Evolutionary conservation across 1,140 invertebrate genomes (phyloP).

Genomic region (Riptortus pedestris): DNA sequence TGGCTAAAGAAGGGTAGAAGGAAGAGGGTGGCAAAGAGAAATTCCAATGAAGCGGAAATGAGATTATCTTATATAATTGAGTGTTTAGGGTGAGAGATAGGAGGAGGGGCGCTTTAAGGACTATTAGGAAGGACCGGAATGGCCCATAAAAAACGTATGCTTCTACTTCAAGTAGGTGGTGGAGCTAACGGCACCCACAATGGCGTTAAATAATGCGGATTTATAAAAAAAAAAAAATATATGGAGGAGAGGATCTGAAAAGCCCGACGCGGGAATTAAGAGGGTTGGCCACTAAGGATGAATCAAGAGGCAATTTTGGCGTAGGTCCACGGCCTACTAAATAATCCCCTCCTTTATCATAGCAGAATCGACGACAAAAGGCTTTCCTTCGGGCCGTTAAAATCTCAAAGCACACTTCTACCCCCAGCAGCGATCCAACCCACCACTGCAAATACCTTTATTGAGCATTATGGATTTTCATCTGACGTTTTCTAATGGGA

Average conservation of each 20-base stretch:
- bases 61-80: slow-evolving; percentile 19
- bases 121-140: slow-evolving; percentile 23
- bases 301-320: slow-evolving; percentile 25
- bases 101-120: slow-evolving; percentile 22
- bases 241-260: slow-evolving; percentile 20
- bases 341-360: slow-evolving; percentile 22
- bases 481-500: too few relatives aligned
- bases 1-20: too few relatives aligned
- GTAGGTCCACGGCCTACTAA: slow-evolving; percentile 20
- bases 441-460: too few relatives aligned
- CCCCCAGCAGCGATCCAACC: slow-evolving; percentile 12
- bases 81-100: slow-evolving; percentile 8
- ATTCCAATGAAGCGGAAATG: slow-evolving; percentile 10
- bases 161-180: slow-evolving; percentile 22
- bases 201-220: slow-evolving; percentile 21
- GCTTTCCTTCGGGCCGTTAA: slow-evolving; percentile 6
- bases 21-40: neutral
- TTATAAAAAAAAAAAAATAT: slow-evolving; percentile 21
- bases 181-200: slow-evolving; percentile 17
- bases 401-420: slow-evolving; percentile 3
- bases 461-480: too few relatives aligned
- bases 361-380: slow-evolving; percentile 14
- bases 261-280: slow-evolving; percentile 22
- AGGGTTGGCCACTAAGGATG: slow-evolving; percentile 5
- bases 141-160: slow-evolving; percentile 28